Base-by-base conservation (phyloP, 2,113 vertebrate genomes). In the Panthera uncia region DNA sequence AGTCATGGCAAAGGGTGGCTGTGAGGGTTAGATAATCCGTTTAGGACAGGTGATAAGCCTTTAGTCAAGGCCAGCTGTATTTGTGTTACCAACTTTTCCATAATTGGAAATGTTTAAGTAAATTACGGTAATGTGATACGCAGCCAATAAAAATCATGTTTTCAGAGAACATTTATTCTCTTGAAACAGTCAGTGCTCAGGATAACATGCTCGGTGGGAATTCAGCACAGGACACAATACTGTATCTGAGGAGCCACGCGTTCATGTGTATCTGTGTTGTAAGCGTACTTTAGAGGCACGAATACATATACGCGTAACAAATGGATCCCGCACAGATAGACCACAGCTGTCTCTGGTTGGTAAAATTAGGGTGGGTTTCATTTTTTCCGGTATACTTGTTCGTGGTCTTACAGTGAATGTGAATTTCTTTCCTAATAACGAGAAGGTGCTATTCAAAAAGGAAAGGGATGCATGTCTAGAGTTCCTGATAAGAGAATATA, bases 271-370 rank as follows among this genome's bases (percentile, higher is more conserved):
- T 81, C 57, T 55, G 0, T 41, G 6, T 50, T 5, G 0, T 1
- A 10, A 11, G 19, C 83, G 0, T 52, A 45, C 61, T 21, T 63
- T 31, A 41, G 25, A 45, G 27, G 23, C 80, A 8, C 25, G 31
- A 3, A 55, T 18, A 25, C 15, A 0, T 8, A 27, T 0, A 9
- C 36, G 7, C 19, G 1, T 25, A 29, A 15, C 29, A 31, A 13
- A 29, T 13, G 23, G 52, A 63, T 55, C 76, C 31, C 4, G 38
- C 10, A 38, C 68, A 71, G 65, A 14, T 36, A 25, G 0, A 12
- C 68, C 52, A 0, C 33, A 45, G 29, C 14, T 27, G 0, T 19
- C 38, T 68, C 63, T 50, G 68, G 41, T 27, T 61, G 71, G 31
- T 55, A 23, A 36, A 5, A 14, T 33, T 33, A 66, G 38, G 38